Evolutionary conservation across 2,888 invertebrate genomes (phyloP), one percentile per base, ranked within the genome.

Genomic region (Brachypterus glaber): DNA sequence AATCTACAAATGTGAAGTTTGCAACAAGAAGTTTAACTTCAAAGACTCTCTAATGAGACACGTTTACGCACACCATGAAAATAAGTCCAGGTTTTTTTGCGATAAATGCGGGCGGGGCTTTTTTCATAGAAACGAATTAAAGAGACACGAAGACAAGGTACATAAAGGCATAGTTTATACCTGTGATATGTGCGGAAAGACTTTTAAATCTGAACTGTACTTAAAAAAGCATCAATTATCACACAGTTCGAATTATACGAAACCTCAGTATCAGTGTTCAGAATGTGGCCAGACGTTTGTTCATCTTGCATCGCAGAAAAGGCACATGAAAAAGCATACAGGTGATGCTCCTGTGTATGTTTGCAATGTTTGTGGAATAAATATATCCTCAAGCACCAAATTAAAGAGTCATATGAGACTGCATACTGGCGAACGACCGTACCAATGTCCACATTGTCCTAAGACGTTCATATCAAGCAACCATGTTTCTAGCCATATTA

Each of bases 71-170:
- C n/a, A n/a, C n/a, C 40, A 72, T 69, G 0, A 70, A 69, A 33
- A 72, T 66, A 45, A 74, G 68, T 60, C 51, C 34, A 51, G 53
- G 16, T 51, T 45, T 14, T 44, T 49, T 15, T 62, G 63, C 41
- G 46, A 46, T 4, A 29, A 48, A 12, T 58, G 58, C 34, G 43
- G 44, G 9, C 48, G 48, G 30, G 48, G 51, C 7, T 58, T 51
- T 36, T 49, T 50, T 25, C 50, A 43, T 15, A 37, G 41, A 16
- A 42, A 42, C 15, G 49, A 49, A 34, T 41, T 54, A 8, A 46
- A 41, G 4, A 34, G 41, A 2, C 56, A 56, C 35, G 40, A 45
- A 17, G 41, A 46, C 33, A 49, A 49, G 26, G 49, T 50, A 9
- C 58, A 57, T 40, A 48, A 54, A 38, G 53, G 50, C 15, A 15